Percentiles rank a stretch among this genome's conserved stretches.
Evolutionary conservation across 35 echinoderm and acorn worm species (phyloP).

Genomic region (Ptychodera flava): DNA sequence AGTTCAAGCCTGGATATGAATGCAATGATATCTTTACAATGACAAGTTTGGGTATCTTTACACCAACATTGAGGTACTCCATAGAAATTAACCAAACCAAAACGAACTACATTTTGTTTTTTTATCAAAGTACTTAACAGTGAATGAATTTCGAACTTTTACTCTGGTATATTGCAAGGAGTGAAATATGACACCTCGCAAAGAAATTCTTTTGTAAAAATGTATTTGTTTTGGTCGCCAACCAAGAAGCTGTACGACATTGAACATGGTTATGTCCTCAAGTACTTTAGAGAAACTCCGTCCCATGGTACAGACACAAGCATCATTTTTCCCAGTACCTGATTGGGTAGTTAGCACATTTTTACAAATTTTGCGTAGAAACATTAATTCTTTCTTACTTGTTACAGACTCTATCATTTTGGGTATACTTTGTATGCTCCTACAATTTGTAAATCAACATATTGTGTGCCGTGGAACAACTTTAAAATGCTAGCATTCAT

Average conservation of each 20-base stretch:
- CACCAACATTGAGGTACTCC: too few species aligned
- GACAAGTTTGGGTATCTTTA: too few species aligned
- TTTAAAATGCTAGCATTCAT: conserved; percentile 14
- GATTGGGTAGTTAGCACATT: not conserved
- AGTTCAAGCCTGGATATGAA: too few species aligned
- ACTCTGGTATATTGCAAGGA: not conserved
- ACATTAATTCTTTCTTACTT: not conserved
- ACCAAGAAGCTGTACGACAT: not conserved
- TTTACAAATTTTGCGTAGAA: not conserved
- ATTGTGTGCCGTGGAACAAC: conserved; percentile 23
- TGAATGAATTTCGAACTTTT: conserved; percentile 3
- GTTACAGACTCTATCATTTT: not conserved
- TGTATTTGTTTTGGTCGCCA: not conserved
- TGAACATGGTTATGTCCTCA: not conserved
- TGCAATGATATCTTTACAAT: too few species aligned
- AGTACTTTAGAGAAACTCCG: not conserved
- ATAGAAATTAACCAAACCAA: too few species aligned
- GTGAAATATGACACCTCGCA: conserved; percentile 6
- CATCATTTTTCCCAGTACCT: not conserved
- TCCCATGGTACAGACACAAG: not conserved
- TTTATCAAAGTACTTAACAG: conserved; percentile 19
- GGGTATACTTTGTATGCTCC: conserved; percentile 4
- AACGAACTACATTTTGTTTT: too few species aligned
- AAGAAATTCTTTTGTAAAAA: not conserved
- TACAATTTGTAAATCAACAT: conserved; percentile 27